phyloP scores from a whole-genome alignment of 2,888 invertebrate species.

The Lasius fuliginosus region DNA sequence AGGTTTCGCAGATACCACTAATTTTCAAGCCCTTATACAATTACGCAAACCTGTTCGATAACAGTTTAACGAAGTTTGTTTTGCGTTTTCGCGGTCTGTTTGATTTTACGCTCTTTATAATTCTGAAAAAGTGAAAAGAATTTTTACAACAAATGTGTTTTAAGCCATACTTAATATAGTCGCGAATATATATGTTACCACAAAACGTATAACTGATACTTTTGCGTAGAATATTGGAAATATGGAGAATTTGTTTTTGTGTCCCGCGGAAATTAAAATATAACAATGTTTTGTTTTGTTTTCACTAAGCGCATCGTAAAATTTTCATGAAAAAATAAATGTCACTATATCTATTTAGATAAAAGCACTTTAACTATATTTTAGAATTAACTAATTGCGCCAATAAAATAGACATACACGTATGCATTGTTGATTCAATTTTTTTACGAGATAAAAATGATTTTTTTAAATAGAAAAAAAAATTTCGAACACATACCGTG shows the following conservation, averaged over 20 bases:
- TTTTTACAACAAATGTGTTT: background rate
- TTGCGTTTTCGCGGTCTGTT: background rate
- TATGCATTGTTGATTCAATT: background rate
- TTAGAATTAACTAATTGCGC: background rate
- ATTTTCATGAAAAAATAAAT: background rate
- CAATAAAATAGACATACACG: background rate
- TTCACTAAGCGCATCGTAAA: background rate
- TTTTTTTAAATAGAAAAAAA: background rate
- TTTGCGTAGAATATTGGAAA: background rate
- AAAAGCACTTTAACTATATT: background rate
- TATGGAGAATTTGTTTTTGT: background rate
- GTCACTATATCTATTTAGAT: background rate
- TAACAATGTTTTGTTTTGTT: background rate
- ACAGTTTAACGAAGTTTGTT: constrained; percentile 28
- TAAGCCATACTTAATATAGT: background rate
- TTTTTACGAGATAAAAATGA: background rate
- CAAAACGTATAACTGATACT: background rate
- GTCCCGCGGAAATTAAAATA: constrained; percentile 2
- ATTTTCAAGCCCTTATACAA: constrained; percentile 15
- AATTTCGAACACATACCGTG: background rate
- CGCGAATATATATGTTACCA: no score
- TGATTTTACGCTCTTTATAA: background rate
- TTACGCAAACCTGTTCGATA: constrained; percentile 7
- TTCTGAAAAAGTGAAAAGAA: background rate
- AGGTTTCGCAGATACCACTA: background rate